Conservation (phyloP, 2,888 invertebrate genomes). For the Lacanobia oleracea region DNA sequence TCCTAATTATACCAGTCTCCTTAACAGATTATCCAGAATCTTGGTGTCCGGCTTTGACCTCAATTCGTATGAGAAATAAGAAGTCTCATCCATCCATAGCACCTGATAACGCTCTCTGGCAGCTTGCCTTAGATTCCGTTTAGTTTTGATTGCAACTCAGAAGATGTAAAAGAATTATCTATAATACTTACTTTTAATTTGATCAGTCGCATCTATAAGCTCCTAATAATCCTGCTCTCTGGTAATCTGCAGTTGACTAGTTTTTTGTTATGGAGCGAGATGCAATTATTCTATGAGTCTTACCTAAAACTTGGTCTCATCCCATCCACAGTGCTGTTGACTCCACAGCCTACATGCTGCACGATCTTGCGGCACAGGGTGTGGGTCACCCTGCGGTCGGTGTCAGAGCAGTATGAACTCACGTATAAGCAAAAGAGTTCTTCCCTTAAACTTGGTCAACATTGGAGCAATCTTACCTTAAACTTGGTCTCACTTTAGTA, state of each 20-base stretch:
- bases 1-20: neutral
- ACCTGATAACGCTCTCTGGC: too few relatives aligned
- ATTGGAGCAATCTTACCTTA: too few relatives aligned
- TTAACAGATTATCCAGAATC: neutral
- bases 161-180: too few relatives aligned
- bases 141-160: too few relatives aligned
- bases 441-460: neutral
- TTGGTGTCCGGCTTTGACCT: neutral
- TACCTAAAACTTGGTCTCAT: conserved; percentile 91
- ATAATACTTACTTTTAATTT: too few relatives aligned
- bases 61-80: neutral
- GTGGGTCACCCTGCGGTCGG: conserved; percentile 91
- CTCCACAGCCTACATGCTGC: conserved; percentile 95
- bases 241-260: conserved; percentile 92
- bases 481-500: too few relatives aligned
- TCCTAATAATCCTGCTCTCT: conserved; percentile 93
- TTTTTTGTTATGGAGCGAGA: too few relatives aligned
- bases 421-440: neutral
- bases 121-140: too few relatives aligned
- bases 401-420: conserved; percentile 76
- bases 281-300: neutral
- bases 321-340: conserved; percentile 96
- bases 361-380: conserved; percentile 96
- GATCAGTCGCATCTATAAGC: neutral
- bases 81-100: too few relatives aligned